Percentiles rank a stretch among this genome's conserved stretches.
Conservation (phyloP, 2,888 invertebrate genomes). For the Spicauda simplicius region DNA sequence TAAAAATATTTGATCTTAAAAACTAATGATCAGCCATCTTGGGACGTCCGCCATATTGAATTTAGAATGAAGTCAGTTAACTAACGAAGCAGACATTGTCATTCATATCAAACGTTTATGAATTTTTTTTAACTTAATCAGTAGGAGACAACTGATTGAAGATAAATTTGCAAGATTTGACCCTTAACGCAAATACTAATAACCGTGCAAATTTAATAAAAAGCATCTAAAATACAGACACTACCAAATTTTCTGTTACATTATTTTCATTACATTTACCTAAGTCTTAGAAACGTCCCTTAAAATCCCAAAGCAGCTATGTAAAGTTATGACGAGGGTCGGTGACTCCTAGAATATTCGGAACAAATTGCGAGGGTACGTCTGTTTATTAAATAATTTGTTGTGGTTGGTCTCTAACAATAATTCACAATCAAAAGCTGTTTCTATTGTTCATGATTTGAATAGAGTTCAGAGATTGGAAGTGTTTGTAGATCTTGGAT, state of each 20-base stretch:
- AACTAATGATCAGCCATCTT: no score
- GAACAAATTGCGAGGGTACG: conserved; percentile 49
- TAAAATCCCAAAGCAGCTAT: conserved; percentile 4
- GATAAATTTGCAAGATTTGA: no score
- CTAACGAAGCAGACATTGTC: no score
- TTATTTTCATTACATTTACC: background rate
- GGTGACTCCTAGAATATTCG: conserved; percentile 40
- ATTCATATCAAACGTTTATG: no score
- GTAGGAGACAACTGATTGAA: no score
- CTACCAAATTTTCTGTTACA: background rate
- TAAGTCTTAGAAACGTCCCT: conserved; percentile 14
- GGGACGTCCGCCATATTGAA: no score
- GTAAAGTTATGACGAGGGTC: conserved; percentile 55
- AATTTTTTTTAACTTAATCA: no score
- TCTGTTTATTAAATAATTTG: conserved; percentile 53
- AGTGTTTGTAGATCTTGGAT: conserved; percentile 3
- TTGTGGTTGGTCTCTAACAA: conserved; percentile 48
- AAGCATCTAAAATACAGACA: background rate
- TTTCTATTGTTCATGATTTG: conserved; percentile 45
- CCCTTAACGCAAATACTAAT: no score
- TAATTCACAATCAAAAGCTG: conserved; percentile 47
- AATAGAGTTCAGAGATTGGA: conserved; percentile 29
- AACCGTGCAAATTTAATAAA: no score
- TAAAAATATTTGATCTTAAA: no score
- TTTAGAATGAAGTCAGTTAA: no score